Percentiles rank a stretch among this genome's conserved stretches.
Conservation (phyloP, 2,113 vertebrate species). For the Donacobius atricapilla region DNA sequence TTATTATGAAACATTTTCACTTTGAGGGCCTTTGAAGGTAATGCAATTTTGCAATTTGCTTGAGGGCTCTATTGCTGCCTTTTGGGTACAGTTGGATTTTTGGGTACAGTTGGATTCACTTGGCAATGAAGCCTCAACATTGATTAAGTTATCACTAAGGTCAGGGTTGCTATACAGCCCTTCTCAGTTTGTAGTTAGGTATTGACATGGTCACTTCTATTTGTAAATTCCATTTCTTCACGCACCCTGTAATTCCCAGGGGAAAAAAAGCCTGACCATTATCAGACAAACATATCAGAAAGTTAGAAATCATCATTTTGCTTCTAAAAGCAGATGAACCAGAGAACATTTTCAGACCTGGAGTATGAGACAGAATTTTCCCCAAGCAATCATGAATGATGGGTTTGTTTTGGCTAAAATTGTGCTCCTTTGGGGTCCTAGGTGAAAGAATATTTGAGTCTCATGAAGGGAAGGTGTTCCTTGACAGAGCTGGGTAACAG, state of each 20-base stretch:
- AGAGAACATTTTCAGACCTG: neutral
- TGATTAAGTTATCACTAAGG: neutral
- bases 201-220: neutral
- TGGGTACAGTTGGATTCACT: neutral
- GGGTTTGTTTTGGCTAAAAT: neutral
- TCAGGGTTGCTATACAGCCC: neutral
- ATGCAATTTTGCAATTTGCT: neutral
- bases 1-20: conserved; percentile 2
- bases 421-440: neutral
- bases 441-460: neutral
- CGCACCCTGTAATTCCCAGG: neutral
- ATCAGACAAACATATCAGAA: neutral
- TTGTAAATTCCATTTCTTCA: neutral
- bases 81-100: neutral
- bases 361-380: neutral
- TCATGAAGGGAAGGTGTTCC: neutral
- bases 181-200: neutral
- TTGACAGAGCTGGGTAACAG: neutral
- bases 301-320: neutral
- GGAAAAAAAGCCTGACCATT: neutral
- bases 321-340: neutral
- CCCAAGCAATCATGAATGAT: neutral
- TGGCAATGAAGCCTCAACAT: neutral
- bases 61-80: neutral
- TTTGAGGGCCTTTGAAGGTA: conserved; percentile 46